Evolutionary conservation across 2,888 invertebrate genomes (phyloP).

Genomic region (Pyralis farinalis): DNA sequence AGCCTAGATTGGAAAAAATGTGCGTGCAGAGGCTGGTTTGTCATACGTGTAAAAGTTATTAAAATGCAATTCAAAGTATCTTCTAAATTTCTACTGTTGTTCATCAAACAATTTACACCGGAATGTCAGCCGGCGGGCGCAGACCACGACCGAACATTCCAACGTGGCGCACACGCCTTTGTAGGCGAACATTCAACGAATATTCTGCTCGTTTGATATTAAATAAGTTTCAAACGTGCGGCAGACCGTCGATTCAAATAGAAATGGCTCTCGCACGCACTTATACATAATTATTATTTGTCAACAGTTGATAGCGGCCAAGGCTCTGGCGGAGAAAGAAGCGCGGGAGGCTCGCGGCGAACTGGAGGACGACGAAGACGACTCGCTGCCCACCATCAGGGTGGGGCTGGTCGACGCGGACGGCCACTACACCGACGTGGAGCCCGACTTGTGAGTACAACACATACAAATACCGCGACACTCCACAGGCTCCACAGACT

Average conservation of each 20-base stretch:
- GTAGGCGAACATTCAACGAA: background rate
- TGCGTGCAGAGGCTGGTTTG: too few species aligned
- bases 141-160: background rate
- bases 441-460: constrained; percentile 73
- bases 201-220: background rate
- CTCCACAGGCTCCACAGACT: too few species aligned
- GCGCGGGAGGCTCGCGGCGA: constrained; percentile 71
- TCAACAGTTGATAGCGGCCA: constrained; percentile 69
- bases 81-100: too few species aligned
- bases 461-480: too few species aligned
- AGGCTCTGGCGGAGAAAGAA: constrained; percentile 69
- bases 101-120: background rate
- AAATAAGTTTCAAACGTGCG: too few species aligned
- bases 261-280: too few species aligned
- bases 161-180: background rate
- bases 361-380: constrained; percentile 71
- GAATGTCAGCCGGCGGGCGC: background rate
- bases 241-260: too few species aligned
- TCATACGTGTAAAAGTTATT: too few species aligned
- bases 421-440: constrained; percentile 71
- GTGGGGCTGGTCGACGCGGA: constrained; percentile 71
- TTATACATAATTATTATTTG: too few species aligned
- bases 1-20: too few species aligned
- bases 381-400: constrained; percentile 66
- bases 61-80: too few species aligned